phyloP scores from a whole-genome alignment of 2,113 vertebrate species.

The Catharus bicknelli region DNA sequence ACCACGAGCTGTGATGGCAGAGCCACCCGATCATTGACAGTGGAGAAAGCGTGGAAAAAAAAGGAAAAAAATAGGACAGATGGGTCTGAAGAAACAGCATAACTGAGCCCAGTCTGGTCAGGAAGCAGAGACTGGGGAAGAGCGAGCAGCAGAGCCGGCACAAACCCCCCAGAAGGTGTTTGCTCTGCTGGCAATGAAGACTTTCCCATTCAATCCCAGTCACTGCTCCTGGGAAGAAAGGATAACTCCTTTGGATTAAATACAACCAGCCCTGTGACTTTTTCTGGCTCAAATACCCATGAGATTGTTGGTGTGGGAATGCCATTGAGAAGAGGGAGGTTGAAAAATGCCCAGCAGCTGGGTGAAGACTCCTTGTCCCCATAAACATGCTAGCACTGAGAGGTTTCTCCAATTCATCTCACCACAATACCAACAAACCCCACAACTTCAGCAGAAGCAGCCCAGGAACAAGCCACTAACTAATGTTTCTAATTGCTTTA shows the following conservation, averaged over 20 bases:
- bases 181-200: not conserved
- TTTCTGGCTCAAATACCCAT: not conserved
- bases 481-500: not conserved
- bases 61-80: not conserved
- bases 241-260: no score
- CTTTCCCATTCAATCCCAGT: not conserved
- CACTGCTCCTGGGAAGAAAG: not conserved
- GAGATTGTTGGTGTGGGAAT: not conserved
- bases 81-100: slow-evolving; percentile 15
- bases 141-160: accelerated
- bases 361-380: not conserved
- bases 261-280: accelerated
- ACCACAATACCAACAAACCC: accelerated
- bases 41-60: accelerated
- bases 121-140: not conserved
- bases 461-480: not conserved
- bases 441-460: accelerated
- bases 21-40: accelerated
- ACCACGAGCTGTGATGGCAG: accelerated
- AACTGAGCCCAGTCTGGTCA: not conserved
- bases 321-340: not conserved
- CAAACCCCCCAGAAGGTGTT: not conserved
- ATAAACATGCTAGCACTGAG: accelerated
- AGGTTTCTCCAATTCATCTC: not conserved
- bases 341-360: not conserved